phyloP scores from a whole-genome alignment of 1,140 invertebrate species.

The Caerostris extrusa region DNA sequence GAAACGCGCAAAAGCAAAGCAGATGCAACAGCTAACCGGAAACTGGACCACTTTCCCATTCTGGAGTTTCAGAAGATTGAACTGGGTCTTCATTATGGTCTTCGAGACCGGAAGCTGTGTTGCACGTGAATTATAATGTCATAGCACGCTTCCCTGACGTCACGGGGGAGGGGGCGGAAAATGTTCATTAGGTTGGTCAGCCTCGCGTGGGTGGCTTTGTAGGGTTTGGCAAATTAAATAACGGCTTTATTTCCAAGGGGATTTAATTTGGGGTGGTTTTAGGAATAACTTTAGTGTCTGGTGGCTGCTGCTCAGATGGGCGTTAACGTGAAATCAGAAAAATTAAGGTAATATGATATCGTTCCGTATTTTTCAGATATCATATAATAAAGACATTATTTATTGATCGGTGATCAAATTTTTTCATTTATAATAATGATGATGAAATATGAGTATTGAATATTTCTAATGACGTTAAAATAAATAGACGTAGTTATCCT shows the following conservation, averaged over 20 bases:
- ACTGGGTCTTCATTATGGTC: constrained; percentile 45
- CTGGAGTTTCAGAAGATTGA: constrained; percentile 34
- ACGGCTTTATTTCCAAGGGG: constrained; percentile 25
- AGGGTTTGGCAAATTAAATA: constrained; percentile 44
- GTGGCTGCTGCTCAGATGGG: too few species aligned
- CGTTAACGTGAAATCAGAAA: too few species aligned
- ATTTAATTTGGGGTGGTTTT: constrained; percentile 30
- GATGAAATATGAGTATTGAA: too few species aligned
- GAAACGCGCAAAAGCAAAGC: constrained; percentile 43
- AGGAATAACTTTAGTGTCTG: too few species aligned
- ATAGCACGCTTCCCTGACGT: constrained; percentile 43
- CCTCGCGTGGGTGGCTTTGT: neutral
- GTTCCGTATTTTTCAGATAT: too few species aligned
- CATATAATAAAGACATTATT: too few species aligned
- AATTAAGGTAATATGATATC: too few species aligned
- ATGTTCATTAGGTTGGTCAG: constrained; percentile 53
- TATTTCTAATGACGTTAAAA: too few species aligned
- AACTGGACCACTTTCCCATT: constrained; percentile 39
- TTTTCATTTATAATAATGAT: too few species aligned
- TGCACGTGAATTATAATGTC: constrained; percentile 56
- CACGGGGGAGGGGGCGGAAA: constrained; percentile 29
- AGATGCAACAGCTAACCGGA: constrained; percentile 49
- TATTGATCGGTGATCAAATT: too few species aligned
- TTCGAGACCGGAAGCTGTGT: constrained; percentile 55
- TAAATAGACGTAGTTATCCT: too few species aligned